Base-by-base conservation (phyloP, 1,140 invertebrate species). In the Ptiloglossa arizonensis region DNA sequence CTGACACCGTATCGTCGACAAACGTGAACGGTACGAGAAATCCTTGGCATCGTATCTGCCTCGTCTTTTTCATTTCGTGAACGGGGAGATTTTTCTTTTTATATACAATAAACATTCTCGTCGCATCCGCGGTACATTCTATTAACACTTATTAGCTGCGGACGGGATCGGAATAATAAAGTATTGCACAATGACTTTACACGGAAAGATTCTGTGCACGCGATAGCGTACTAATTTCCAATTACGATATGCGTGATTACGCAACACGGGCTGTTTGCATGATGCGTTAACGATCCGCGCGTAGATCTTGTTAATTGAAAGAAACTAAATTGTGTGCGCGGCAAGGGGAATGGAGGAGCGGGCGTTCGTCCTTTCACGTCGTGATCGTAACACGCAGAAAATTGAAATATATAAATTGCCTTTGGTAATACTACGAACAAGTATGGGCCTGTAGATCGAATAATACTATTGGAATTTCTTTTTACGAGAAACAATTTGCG, bases 171-270 rank as follows among this genome's bases (percentile, higher is more conserved):
- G 22, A 38, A 69, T 22, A 41, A 54, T 22, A 2, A 69, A n/a
- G 24, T 57, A n/a, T 59, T 59, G n/a, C 19, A 22, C 35, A n/a
- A n/a, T 44, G 5, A 13, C 9, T 6, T 2, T n/a, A n/a, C 6
- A 9, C 1, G 6, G 35, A 6, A 59, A 70, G n/a, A 70, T 70
- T 13, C 4, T 44, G n/a, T 9, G 38, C 13, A 8, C 11, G 19
- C 19, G 27, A 59, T 70, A 59, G 24, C 1, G n/a, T n/a, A 32
- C 54, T 60, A 46, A 60, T 70, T 60, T 70, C 11, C 54, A 59
- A 46, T 60, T 60, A 46, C 19, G 17, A 70, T 44, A 41, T 44
- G 38, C 35, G 3, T 11, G 52, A 60, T 70, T 59, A 19, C 4
- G 13, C 17, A 59, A 70, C 68, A 13, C 13, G 0, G 5, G 1